phyloP scores from a whole-genome alignment of 35 echinoderm and acorn worm species.

The Apostichopus parvimensis region DNA sequence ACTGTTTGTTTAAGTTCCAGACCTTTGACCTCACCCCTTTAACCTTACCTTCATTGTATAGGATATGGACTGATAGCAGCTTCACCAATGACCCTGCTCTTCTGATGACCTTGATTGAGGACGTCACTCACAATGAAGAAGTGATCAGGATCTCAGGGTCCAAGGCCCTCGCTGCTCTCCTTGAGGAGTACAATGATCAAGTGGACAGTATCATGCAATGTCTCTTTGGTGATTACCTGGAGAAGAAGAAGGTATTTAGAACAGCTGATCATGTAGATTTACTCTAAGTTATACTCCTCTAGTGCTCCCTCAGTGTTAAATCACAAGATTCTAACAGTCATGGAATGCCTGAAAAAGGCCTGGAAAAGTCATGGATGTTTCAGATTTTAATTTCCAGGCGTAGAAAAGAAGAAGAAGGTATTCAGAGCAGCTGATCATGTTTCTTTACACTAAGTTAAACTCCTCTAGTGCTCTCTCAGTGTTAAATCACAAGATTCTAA shows the following conservation, averaged over 20 bases:
- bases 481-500: too few species aligned
- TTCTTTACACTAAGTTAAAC: too few species aligned
- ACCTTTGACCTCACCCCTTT: not conserved
- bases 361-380: too few species aligned
- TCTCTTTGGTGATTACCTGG: conserved; percentile 77
- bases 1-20: not conserved
- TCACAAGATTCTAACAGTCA: too few species aligned
- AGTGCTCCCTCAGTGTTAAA: too few species aligned
- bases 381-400: too few species aligned
- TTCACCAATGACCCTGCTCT: conserved; percentile 66
- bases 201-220: conserved; percentile 59
- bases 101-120: conserved; percentile 66
- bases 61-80: conserved; percentile 74
- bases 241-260: conserved; percentile 66
- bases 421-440: not conserved
- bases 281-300: too few species aligned
- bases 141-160: conserved; percentile 79
- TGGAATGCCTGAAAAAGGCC: not conserved
- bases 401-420: conserved; percentile 65
- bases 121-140: conserved; percentile 80
- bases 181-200: conserved; percentile 72
- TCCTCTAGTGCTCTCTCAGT: too few species aligned
- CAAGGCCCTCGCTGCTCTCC: conserved; percentile 58
- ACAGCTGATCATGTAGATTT: not conserved
- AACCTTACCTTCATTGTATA: not conserved